phyloP scores from a whole-genome alignment of 2,797 vertebrate genomes.

The Merluccius polli region DNA sequence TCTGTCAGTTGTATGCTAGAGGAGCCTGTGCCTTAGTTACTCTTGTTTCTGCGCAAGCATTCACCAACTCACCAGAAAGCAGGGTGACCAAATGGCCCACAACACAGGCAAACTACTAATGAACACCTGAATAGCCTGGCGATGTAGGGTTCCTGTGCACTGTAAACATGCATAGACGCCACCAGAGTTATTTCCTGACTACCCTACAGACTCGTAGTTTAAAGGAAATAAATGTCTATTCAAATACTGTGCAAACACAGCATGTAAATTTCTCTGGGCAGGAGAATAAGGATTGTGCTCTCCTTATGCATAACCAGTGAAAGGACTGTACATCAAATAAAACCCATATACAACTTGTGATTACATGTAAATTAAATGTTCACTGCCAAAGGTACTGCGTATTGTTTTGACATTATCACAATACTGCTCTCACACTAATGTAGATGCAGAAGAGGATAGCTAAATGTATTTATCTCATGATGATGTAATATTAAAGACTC shows the following conservation, averaged over 20 bases:
- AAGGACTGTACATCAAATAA: background rate
- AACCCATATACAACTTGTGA: background rate
- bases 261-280: constrained; percentile 44
- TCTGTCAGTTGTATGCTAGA: constrained; percentile 39
- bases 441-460: background rate
- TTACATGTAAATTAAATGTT: too few species aligned
- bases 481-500: background rate
- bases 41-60: constrained; percentile 67
- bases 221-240: constrained; percentile 39
- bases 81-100: constrained; percentile 50
- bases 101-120: constrained; percentile 68
- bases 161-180: constrained; percentile 2
- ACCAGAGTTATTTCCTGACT: constrained; percentile 16
- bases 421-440: background rate
- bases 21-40: constrained; percentile 68
- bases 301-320: background rate
- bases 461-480: background rate
- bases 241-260: constrained; percentile 52
- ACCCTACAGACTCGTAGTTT: constrained; percentile 23
- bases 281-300: constrained; percentile 10
- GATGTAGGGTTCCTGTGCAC: constrained; percentile 46
- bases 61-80: constrained; percentile 52
- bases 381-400: background rate
- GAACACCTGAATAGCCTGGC: constrained; percentile 51
- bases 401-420: background rate